phyloP scores from a whole-genome alignment of 2,888 invertebrate species.

The Cremastobaeus sp. region DNA sequence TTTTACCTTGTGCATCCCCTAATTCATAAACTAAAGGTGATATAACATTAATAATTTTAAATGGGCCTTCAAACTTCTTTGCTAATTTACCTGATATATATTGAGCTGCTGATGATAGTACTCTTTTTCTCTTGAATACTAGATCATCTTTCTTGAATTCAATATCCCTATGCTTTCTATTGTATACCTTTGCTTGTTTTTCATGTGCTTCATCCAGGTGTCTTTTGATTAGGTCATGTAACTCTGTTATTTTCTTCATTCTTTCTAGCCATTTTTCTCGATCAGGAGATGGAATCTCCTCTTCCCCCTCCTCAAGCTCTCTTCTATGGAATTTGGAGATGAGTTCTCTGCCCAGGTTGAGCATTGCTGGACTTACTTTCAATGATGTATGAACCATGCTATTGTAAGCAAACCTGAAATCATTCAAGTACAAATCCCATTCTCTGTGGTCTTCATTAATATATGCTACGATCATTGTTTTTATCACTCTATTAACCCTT shows the following conservation, averaged over 20 bases:
- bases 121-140: conserved; percentile 1
- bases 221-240: neutral
- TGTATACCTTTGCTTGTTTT: neutral
- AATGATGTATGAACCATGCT: neutral
- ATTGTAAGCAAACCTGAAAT: conserved; percentile 8
- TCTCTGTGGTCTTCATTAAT: no score
- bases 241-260: neutral
- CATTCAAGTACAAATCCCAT: no score
- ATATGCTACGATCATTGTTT: neutral
- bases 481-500: conserved; percentile 22
- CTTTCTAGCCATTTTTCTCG: neutral
- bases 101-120: neutral
- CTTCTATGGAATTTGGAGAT: neutral
- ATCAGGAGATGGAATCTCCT: neutral
- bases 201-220: neutral
- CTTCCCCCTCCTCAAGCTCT: neutral
- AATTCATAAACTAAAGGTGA: conserved; percentile 7
- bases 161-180: neutral
- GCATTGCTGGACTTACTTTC: conserved; percentile 2
- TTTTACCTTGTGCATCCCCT: neutral
- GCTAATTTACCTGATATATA: conserved; percentile 6
- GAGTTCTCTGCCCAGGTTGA: neutral
- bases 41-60: neutral
- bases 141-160: neutral
- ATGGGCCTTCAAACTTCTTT: conserved; percentile 4